Evolutionary conservation across 2,888 invertebrate species (phyloP).

Genomic region (Rhingia rostrata): DNA sequence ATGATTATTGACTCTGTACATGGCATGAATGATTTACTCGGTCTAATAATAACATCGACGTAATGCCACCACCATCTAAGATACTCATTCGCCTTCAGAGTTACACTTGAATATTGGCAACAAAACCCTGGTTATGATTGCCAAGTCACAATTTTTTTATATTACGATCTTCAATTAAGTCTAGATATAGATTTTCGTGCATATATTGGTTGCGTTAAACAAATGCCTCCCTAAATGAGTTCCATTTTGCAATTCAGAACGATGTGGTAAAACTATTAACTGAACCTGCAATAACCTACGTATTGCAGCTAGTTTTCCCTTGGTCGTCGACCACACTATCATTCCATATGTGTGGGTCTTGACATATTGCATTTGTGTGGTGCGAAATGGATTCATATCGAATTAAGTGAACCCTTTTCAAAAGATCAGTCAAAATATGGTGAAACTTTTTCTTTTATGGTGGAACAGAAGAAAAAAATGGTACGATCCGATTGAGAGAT

Average conservation of each 20-base stretch:
- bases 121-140: slow-evolving; percentile 59
- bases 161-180: slow-evolving; percentile 44
- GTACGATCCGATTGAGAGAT: slow-evolving; percentile 18
- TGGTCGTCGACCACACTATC: slow-evolving; percentile 38
- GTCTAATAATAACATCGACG: slow-evolving; percentile 60
- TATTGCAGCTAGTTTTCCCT: slow-evolving; percentile 9
- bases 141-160: slow-evolving; percentile 37
- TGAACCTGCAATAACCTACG: slow-evolving; percentile 48
- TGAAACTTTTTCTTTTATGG: slow-evolving; percentile 48
- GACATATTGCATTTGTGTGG: slow-evolving; percentile 18
- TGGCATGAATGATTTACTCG: slow-evolving; percentile 42
- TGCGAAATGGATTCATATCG: slow-evolving; percentile 63
- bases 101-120: slow-evolving; percentile 19
- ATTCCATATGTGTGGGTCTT: slow-evolving; percentile 36
- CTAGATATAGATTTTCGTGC: slow-evolving; percentile 45
- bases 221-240: slow-evolving; percentile 28
- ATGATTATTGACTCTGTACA: neutral
- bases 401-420: slow-evolving; percentile 56
- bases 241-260: slow-evolving; percentile 15
- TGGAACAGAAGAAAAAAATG: slow-evolving; percentile 10
- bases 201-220: slow-evolving; percentile 34
- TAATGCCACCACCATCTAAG: slow-evolving; percentile 24
- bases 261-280: slow-evolving; percentile 44
- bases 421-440: slow-evolving; percentile 23
- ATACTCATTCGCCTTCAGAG: slow-evolving; percentile 61